These are phyloP conservation scores for Aurelia aurita DNA, from an alignment of 30 jellyfish, hydroid and myxozoan genomes.

Conservation along the genomic window DNA sequence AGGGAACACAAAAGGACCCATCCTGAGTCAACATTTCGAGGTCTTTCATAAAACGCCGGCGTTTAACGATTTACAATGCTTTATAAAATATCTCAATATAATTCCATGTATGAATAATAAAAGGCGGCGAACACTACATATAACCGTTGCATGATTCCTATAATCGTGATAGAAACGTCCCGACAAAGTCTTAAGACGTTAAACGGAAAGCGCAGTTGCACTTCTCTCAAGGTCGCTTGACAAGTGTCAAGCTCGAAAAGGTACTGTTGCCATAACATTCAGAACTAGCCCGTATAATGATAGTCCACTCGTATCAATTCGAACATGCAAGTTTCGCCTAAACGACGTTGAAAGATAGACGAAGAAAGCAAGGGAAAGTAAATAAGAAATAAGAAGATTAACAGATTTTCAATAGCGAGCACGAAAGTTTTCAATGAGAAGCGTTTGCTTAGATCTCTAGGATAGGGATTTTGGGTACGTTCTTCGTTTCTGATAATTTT, in stretches of 20 bases:
- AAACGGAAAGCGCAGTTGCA: constrained; percentile 57
- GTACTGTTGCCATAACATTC: constrained; percentile 13
- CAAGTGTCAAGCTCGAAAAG: constrained; percentile 58
- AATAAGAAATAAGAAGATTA: neutral
- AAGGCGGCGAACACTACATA: constrained; percentile 51
- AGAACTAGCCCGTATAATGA: neutral
- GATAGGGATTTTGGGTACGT: too few species aligned
- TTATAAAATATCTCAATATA: constrained; percentile 29
- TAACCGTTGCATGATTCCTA: constrained; percentile 51
- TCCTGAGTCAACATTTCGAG: constrained; percentile 66
- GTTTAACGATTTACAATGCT: constrained; percentile 61
- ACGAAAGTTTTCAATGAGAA: neutral
- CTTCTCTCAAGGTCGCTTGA: constrained; percentile 56
- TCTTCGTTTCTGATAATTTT: too few species aligned
- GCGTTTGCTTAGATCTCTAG: too few species aligned
- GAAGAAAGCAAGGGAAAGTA: neutral
- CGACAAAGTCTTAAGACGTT: constrained; percentile 46
- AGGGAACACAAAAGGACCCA: constrained; percentile 53
- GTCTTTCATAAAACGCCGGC: constrained; percentile 69
- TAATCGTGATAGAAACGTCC: constrained; percentile 49
- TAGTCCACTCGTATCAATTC: neutral
- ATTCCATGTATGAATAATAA: constrained; percentile 42
- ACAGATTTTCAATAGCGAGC: constrained; percentile 3
- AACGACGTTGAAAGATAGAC: neutral
- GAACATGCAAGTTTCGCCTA: neutral